Conservation (phyloP, 2,888 invertebrate species). For the Hipparchia semele region DNA sequence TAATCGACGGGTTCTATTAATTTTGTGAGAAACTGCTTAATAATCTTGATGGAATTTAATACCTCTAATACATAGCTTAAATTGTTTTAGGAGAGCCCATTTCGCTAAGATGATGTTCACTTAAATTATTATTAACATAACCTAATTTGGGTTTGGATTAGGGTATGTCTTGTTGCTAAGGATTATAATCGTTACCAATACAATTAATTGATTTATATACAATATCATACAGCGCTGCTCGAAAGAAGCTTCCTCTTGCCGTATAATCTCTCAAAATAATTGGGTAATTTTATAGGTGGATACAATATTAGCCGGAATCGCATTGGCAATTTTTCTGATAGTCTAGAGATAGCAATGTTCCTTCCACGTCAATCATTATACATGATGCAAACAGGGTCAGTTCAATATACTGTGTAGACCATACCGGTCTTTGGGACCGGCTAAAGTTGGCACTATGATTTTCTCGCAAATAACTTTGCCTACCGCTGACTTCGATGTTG, state of each 20-base stretch:
- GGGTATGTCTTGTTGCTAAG: background rate
- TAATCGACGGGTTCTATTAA: slow-evolving; percentile 10
- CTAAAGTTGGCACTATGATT: no score
- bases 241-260: background rate
- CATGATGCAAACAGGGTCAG: no score
- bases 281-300: no score
- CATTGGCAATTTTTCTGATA: no score
- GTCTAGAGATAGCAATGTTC: no score
- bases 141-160: background rate
- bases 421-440: no score
- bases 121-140: slow-evolving; percentile 15
- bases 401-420: no score
- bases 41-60: slow-evolving; percentile 24
- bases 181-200: background rate
- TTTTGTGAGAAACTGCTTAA: slow-evolving; percentile 10
- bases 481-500: no score
- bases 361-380: no score
- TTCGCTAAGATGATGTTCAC: background rate
- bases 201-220: background rate
- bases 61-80: slow-evolving; percentile 16
- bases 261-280: no score
- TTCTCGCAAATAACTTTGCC: no score
- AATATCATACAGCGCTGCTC: background rate
- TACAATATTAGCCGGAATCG: no score
- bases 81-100: slow-evolving; percentile 14